These are phyloP conservation scores for Xenopus borealis DNA, from an alignment of 2,113 vertebrate species.

Conservation along the genomic window DNA sequence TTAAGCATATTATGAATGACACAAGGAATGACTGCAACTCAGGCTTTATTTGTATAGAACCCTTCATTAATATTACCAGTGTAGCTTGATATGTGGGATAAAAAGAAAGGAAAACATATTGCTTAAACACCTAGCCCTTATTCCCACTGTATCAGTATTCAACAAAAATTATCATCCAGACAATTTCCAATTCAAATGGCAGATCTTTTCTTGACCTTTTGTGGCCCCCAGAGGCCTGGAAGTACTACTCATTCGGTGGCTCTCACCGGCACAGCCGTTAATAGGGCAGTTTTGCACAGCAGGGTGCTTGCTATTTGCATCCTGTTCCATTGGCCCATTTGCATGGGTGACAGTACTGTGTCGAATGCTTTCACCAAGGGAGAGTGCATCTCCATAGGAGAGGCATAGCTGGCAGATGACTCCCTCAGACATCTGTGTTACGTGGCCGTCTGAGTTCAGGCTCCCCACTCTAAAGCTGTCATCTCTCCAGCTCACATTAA, in stretches of 20 bases:
- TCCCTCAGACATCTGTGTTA: constrained; percentile 99
- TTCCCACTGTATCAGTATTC: constrained; percentile 77
- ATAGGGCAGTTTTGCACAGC: constrained; percentile 85
- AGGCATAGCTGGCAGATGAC: constrained; percentile 99
- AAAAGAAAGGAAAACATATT: too few species aligned
- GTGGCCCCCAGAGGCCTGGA: constrained; percentile 79
- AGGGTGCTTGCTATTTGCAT: constrained; percentile 93
- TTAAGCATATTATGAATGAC: too few species aligned
- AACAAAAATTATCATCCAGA: constrained; percentile 87
- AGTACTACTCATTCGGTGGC: constrained; percentile 77
- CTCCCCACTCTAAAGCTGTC: constrained; percentile 59
- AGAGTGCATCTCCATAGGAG: constrained; percentile 89
- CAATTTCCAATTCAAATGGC: constrained; percentile 99
- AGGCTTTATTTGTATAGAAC: too few species aligned
- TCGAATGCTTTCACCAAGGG: constrained; percentile 95
- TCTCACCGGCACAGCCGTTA: constrained; percentile 84
- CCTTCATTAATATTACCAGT: too few species aligned
- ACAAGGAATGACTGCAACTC: too few species aligned
- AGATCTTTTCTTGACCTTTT: constrained; percentile 85
- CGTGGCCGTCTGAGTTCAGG: constrained; percentile 90
- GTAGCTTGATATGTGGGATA: too few species aligned
- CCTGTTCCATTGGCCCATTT: constrained; percentile 90
- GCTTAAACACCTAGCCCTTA: constrained; percentile 78
- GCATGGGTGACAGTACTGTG: constrained; percentile 99
- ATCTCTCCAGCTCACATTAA: constrained; percentile 63